phyloP scores from a whole-genome alignment of 2,797 vertebrate species.

The Chiloscyllium punctatum region DNA sequence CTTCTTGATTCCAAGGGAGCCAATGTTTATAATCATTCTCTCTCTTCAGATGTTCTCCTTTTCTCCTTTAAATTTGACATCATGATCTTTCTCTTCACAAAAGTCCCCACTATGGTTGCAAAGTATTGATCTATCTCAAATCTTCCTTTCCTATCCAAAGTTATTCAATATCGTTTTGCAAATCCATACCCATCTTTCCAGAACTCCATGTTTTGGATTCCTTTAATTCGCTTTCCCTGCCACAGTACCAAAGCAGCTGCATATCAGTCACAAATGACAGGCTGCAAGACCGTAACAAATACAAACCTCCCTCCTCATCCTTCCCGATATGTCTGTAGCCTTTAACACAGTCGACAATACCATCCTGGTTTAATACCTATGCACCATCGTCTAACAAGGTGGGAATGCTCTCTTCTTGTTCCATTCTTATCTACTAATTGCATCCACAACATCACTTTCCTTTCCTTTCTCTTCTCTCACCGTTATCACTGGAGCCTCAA shows the following conservation, averaged over 20 bases:
- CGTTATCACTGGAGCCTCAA: not conserved
- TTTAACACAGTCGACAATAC: not conserved
- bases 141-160: not conserved
- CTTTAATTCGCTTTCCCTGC: not conserved
- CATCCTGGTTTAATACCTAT: not conserved
- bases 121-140: not conserved
- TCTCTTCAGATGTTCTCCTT: not conserved
- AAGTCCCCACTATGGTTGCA: too few species aligned
- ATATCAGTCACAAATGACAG: not conserved
- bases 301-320: not conserved
- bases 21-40: not conserved
- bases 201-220: not conserved
- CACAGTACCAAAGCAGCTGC: not conserved
- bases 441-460: not conserved
- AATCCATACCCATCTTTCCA: not conserved
- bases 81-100: too few species aligned
- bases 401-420: not conserved
- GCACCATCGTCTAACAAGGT: not conserved
- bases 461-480: not conserved
- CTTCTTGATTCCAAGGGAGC: not conserved
- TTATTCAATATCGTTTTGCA: not conserved
- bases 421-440: not conserved
- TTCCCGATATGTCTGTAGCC: not conserved
- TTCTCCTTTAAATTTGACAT: not conserved
- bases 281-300: not conserved